Evolutionary conservation across 2,888 invertebrate species (phyloP).

Genomic region (Synergus gifuensis): DNA sequence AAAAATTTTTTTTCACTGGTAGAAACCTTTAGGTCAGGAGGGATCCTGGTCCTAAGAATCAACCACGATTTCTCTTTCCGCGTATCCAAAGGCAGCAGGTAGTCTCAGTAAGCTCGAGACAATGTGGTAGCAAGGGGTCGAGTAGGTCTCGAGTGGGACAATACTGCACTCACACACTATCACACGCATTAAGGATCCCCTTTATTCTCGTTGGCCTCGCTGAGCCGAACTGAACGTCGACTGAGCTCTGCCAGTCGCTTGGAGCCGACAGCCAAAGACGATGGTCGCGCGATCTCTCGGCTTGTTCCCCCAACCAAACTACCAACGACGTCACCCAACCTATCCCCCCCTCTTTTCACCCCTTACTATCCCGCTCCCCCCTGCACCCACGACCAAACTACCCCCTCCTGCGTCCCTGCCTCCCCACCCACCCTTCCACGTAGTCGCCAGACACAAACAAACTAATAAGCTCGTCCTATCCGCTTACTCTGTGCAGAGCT

Average conservation of each 20-base stretch:
- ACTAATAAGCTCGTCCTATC: conserved; percentile 55
- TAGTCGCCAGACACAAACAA: conserved; percentile 54
- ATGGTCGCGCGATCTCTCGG: conserved; percentile 81
- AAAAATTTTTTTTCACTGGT: conserved; percentile 2
- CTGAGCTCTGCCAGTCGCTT: conserved; percentile 79
- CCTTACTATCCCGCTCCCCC: conserved; percentile 72
- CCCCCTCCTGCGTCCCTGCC: conserved; percentile 77
- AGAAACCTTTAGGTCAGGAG: neutral
- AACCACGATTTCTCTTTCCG: conserved; percentile 44
- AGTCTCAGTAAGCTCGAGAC: conserved; percentile 49
- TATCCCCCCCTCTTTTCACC: conserved; percentile 59
- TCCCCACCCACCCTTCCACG: conserved; percentile 77
- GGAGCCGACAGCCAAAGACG: conserved; percentile 76
- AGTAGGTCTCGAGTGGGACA: conserved; percentile 47
- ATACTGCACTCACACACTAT: conserved; percentile 62
- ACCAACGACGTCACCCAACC: conserved; percentile 51
- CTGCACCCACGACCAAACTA: conserved; percentile 60
- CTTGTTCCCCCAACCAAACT: conserved; percentile 67
- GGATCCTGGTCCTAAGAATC: conserved; percentile 2
- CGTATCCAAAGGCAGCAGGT: conserved; percentile 50
- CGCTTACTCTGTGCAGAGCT: conserved; percentile 49
- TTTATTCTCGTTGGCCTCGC: conserved; percentile 76
- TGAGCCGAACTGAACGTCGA: conserved; percentile 79
- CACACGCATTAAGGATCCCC: conserved; percentile 67
- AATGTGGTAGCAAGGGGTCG: conserved; percentile 47